A percentile compares a stretch with the other conserved stretches of the same genome.
These are phyloP conservation scores for Steatocranus sp. DNA, from an alignment of 2,797 vertebrate species.

Conservation along the genomic window DNA sequence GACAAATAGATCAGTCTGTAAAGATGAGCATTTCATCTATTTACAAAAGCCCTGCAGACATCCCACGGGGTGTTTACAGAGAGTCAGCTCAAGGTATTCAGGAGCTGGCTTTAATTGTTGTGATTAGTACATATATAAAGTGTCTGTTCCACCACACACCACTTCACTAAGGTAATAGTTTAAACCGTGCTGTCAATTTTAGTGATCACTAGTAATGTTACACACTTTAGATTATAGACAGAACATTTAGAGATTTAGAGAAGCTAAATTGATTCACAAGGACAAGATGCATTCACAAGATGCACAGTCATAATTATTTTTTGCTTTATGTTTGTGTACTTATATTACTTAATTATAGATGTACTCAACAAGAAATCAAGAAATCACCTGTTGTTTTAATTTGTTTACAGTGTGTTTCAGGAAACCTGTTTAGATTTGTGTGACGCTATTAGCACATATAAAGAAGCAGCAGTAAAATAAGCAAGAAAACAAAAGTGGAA, in stretches of 20 bases:
- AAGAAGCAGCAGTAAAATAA: not conserved
- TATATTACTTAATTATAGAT: not conserved
- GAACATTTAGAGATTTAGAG: constrained; percentile 29
- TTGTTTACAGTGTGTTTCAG: not conserved
- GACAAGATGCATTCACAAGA: not conserved
- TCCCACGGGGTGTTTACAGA: constrained; percentile 86
- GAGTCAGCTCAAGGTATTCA: constrained; percentile 86
- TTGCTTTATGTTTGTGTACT: not conserved
- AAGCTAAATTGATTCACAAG: constrained; percentile 1
- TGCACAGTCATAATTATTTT: not conserved
- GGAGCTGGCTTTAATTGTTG: constrained; percentile 91
- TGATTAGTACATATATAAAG: constrained; percentile 77
- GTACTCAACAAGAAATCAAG: not conserved
- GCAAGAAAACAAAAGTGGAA: not conserved
- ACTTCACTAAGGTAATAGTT: constrained; percentile 44
- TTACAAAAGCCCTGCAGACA: constrained; percentile 82
- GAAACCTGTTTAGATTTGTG: not conserved
- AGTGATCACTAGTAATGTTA: constrained; percentile 18
- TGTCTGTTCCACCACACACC: constrained; percentile 54
- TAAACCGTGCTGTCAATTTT: constrained; percentile 34
- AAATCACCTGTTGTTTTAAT: not conserved
- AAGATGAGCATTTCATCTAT: constrained; percentile 90
- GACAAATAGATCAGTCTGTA: constrained; percentile 91
- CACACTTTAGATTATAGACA: constrained; percentile 23
- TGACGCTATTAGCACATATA: not conserved